Conservation (phyloP, 1,140 invertebrate species). For the Portunus trituberculatus region DNA sequence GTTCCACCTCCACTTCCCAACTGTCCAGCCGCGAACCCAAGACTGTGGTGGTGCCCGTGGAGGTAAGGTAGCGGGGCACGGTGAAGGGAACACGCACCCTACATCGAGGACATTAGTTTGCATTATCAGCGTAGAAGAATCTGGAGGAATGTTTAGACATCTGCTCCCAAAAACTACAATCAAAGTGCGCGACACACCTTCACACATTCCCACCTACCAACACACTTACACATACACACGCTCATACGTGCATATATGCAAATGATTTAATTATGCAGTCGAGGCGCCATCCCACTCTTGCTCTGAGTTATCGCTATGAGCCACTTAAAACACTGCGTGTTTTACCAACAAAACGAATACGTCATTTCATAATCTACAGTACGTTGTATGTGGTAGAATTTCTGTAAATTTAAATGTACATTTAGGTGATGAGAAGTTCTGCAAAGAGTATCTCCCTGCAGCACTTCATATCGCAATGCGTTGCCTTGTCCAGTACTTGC, state of each 20-base stretch:
- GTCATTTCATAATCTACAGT: no score
- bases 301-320: no score
- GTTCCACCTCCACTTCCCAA: background rate
- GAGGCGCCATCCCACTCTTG: no score
- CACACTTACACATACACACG: background rate
- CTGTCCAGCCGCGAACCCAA: background rate
- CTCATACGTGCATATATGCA: background rate
- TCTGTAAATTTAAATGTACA: no score
- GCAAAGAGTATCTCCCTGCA: no score
- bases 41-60: background rate
- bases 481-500: no score
- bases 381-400: no score
- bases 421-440: no score
- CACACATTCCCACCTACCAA: background rate
- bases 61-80: background rate
- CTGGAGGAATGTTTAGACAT: background rate
- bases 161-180: background rate
- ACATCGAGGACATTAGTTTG: background rate
- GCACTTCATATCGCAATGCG: no score
- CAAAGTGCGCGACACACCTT: background rate
- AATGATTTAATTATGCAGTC: background rate
- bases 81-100: background rate
- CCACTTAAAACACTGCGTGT: no score
- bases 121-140: background rate
- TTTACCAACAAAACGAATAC: no score